These are phyloP conservation scores for Limenitis camilla DNA, from an alignment of 2,888 invertebrate species.

Conservation along the genomic window DNA sequence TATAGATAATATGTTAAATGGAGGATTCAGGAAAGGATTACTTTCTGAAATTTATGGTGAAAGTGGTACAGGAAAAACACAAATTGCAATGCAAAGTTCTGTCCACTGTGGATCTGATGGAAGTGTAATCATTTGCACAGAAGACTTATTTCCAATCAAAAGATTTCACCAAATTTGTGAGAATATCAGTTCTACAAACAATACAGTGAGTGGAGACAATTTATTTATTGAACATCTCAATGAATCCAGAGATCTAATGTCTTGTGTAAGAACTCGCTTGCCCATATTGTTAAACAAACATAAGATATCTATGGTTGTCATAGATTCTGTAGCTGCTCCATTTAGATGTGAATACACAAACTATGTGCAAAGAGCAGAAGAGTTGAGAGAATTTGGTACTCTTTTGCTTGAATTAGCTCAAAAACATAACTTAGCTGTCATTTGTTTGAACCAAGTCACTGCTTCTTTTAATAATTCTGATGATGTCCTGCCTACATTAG, in stretches of 20 bases:
- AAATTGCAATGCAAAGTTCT: conserved; percentile 82
- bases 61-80: conserved; percentile 88
- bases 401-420: conserved; percentile 45
- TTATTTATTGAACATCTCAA: conserved; percentile 62
- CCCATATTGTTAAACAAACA: conserved; percentile 46
- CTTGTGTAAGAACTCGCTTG: conserved; percentile 52
- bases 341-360: conserved; percentile 57
- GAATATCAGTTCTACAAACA: conserved; percentile 31
- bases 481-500: conserved; percentile 53
- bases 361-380: conserved; percentile 61
- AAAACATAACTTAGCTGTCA: conserved; percentile 45
- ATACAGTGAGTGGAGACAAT: conserved; percentile 44
- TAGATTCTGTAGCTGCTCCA: conserved; percentile 66
- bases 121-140: conserved; percentile 84
- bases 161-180: conserved; percentile 56
- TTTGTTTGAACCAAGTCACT: conserved; percentile 67
- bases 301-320: conserved; percentile 43
- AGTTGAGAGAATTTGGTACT: conserved; percentile 56
- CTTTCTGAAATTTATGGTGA: conserved; percentile 87
- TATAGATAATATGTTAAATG: conserved; percentile 76
- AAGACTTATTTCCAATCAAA: conserved; percentile 76
- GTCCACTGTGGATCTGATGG: conserved; percentile 75
- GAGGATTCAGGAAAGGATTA: conserved; percentile 80
- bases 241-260: conserved; percentile 52
- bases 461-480: conserved; percentile 40